Evolutionary conservation across 2,113 vertebrate genomes (phyloP).

Genomic region (Beaufortia kweichowensis): DNA sequence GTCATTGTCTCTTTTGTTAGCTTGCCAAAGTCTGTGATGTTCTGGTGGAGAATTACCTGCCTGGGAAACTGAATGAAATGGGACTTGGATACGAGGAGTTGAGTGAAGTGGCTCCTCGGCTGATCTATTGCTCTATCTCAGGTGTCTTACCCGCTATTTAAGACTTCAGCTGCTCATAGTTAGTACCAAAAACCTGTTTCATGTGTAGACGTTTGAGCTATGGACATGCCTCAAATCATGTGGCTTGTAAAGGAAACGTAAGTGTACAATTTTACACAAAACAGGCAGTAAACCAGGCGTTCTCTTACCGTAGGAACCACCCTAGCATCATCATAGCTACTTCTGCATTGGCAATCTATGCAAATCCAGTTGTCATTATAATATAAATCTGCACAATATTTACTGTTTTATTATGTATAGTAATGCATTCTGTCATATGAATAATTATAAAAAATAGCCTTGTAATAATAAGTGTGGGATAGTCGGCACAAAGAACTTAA

Average conservation of each 20-base stretch:
- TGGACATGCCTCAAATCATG: no score
- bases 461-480: no score
- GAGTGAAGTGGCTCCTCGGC: constrained; percentile 74
- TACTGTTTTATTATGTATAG: not conserved
- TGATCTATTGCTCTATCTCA: constrained; percentile 94
- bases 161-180: no score
- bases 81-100: constrained; percentile 86
- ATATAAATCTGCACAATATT: not conserved
- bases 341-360: no score
- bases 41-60: constrained; percentile 90
- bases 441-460: not conserved
- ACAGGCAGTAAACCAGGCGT: not conserved
- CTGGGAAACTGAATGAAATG: constrained; percentile 84
- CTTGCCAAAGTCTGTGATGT: constrained; percentile 86
- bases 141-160: constrained; percentile 69
- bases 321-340: not conserved
- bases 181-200: no score
- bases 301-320: no score
- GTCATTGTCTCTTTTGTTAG: constrained; percentile 68
- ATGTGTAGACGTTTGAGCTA: no score
- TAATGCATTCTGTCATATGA: not conserved
- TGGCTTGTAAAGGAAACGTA: no score
- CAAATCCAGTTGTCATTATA: not conserved
- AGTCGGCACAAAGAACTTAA: not conserved
- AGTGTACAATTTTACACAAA: no score